These are phyloP conservation scores for Octopus bimaculoides DNA, from an alignment of 1,140 invertebrate genomes.

Conservation along the genomic window DNA sequence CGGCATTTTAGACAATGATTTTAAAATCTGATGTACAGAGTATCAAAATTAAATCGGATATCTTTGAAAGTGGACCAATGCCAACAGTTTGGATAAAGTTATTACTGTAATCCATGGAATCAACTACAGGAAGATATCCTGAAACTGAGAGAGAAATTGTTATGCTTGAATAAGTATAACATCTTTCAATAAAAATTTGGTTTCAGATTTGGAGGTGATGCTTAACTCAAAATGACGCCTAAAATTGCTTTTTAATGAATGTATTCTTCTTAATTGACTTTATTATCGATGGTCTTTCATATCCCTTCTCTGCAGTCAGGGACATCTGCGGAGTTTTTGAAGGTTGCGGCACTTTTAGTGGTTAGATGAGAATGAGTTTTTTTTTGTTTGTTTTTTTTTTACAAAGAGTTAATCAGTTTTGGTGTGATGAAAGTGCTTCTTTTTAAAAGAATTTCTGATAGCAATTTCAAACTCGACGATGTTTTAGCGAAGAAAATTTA, in stretches of 20 bases:
- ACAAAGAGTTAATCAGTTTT: conserved; percentile 7
- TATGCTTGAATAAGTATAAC: background rate
- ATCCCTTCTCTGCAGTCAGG: background rate
- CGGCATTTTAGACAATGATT: background rate
- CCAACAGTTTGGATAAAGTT: conserved; percentile 1
- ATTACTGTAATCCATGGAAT: conserved; percentile 1
- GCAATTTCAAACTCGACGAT: background rate
- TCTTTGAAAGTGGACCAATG: conserved; percentile 1
- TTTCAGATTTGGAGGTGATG: background rate
- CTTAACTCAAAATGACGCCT: background rate
- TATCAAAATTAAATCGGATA: background rate
- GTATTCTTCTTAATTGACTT: conserved; percentile 5
- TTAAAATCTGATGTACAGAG: background rate
- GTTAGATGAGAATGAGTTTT: background rate
- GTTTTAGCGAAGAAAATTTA: conserved; percentile 2
- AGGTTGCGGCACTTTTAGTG: background rate
- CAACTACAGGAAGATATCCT: conserved; percentile 1
- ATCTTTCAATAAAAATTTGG: background rate
- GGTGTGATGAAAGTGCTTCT: background rate
- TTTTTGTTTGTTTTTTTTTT: background rate
- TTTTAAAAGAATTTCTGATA: conserved; percentile 7
- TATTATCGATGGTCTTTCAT: conserved; percentile 7
- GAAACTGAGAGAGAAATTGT: conserved; percentile 4
- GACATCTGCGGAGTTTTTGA: background rate
- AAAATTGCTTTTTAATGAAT: background rate